A percentile compares a stretch with the other conserved stretches of the same genome.
Evolutionary conservation across 2,113 vertebrate species (phyloP).

Genomic region (Pantherophis guttatus): DNA sequence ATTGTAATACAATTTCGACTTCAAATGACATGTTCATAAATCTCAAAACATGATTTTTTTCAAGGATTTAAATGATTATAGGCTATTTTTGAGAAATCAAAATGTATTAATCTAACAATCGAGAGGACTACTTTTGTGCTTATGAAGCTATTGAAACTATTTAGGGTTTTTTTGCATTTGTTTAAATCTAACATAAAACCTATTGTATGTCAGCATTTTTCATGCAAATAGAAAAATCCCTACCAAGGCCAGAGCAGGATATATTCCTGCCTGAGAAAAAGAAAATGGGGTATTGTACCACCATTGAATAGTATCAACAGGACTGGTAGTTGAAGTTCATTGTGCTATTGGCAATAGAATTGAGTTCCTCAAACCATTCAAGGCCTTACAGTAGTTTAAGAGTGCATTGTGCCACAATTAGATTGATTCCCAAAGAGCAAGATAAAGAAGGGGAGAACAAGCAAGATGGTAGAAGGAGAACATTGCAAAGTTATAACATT

Average conservation of each 20-base stretch:
- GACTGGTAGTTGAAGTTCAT: background rate
- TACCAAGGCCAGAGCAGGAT: background rate
- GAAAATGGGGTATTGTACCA: background rate
- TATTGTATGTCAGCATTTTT: background rate
- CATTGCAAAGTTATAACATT: background rate
- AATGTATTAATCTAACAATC: background rate
- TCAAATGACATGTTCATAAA: background rate
- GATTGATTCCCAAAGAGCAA: background rate
- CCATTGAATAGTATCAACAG: background rate
- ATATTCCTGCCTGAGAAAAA: background rate
- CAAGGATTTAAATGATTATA: background rate
- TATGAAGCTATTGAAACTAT: background rate
- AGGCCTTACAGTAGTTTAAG: background rate
- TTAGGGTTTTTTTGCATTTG: background rate
- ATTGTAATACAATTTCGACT: background rate
- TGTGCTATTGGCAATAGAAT: background rate
- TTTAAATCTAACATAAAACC: background rate
- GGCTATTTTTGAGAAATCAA: background rate
- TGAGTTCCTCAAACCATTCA: background rate
- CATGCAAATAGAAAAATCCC: background rate
- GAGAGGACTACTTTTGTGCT: background rate
- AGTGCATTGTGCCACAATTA: background rate
- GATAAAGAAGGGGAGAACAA: background rate
- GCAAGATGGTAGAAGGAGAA: background rate
- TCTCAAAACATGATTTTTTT: background rate